Base-by-base conservation (phyloP, 1,140 invertebrate species). In the Halotydeus destructor region DNA sequence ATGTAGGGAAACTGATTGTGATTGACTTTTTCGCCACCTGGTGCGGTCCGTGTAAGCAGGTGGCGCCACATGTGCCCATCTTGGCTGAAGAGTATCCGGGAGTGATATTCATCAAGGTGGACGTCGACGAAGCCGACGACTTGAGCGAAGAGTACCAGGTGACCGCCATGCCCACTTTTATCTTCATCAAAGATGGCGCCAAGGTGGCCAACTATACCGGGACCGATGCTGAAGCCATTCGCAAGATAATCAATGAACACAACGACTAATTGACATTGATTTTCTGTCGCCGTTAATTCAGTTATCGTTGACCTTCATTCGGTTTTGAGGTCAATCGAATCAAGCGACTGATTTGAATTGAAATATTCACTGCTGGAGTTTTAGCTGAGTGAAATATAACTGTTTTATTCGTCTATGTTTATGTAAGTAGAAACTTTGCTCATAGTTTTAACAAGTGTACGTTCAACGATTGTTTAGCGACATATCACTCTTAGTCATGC, bases 11-110 rank as follows among this genome's bases (percentile, higher is more conserved):
- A 54, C 62, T 96, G 51, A 76, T 94, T 21, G 72, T 94, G 19
- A 72, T 96, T 41, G 66, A 69, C 42, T 70, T 71, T 48, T 67
- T 54, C 52, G 68, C 69, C 18, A 60, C 57, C 3, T 71, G 69
- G 69, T 72, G 69, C 62, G 86, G 85, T 1, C 89, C 89, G 9
- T 97, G 89, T 67, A 84, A 81, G 60, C 69, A 75, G 61, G 93
- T 96, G 60, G 71, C 74, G 5, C 89, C 89, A 5, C 75, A 65
- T 46, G 53, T 72, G 39, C 54, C 65, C 46, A 41, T 44, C 27
- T 25, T 54, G 6, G 32, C 47, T 14, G 33, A 44, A 11, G 38
- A 48, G 39, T 54, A 51, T 43, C 50, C 53, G 3, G 59, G 73
- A 52, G 67, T 76, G n/a, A 48, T 73, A 3, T 72, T 76, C 50